A percentile compares a stretch with the other conserved stretches of the same genome.
phyloP scores from a whole-genome alignment of 1,140 invertebrate species.

The Sinella curviseta region DNA sequence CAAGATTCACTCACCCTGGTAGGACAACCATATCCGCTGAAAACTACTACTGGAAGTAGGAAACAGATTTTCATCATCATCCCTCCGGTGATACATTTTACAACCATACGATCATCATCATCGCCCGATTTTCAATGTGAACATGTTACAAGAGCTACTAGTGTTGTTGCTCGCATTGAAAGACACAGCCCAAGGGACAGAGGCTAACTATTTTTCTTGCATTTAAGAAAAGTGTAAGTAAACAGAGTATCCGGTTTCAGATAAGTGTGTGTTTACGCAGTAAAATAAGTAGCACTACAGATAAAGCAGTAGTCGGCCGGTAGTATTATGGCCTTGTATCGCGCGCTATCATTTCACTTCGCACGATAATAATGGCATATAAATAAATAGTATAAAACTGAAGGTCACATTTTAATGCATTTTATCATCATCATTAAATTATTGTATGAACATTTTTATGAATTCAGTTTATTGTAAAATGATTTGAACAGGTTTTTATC shows the following conservation, averaged over 20 bases:
- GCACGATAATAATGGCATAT: too few species aligned
- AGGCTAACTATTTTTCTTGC: slow-evolving; percentile 5
- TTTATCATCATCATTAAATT: too few species aligned
- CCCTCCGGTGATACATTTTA: background rate
- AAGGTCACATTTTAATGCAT: too few species aligned
- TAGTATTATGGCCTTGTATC: too few species aligned
- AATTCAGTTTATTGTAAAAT: too few species aligned
- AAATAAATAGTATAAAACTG: too few species aligned
- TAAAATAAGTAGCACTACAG: background rate
- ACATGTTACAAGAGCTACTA: background rate
- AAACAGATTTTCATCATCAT: background rate
- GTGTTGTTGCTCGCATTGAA: background rate
- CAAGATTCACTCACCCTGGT: background rate
- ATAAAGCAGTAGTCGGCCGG: background rate
- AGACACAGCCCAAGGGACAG: slow-evolving; percentile 2
- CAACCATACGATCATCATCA: background rate
- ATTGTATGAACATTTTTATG: too few species aligned
- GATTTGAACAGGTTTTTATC: background rate
- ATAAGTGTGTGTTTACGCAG: background rate
- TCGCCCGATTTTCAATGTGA: background rate
- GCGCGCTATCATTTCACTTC: too few species aligned
- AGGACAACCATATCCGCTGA: too few species aligned
- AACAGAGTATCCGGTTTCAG: background rate
- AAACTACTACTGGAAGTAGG: background rate
- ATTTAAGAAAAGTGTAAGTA: slow-evolving; percentile 17